Conservation (phyloP, 2,888 invertebrate species). For the Tolmerus cingulatus region DNA sequence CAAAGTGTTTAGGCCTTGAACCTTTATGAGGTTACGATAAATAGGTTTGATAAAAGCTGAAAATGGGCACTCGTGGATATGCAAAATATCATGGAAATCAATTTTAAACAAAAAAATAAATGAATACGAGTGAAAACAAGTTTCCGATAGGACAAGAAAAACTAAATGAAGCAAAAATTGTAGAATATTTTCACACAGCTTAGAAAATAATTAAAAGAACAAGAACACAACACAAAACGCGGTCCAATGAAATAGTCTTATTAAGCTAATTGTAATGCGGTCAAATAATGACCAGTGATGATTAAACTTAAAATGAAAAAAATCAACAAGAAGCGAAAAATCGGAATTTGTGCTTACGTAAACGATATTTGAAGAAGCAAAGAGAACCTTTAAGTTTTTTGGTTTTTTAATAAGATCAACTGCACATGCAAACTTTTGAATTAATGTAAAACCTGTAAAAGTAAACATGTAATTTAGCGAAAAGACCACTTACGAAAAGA, state of each 20-base stretch:
- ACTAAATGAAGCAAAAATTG: background rate
- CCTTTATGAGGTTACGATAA: background rate
- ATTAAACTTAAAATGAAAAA: background rate
- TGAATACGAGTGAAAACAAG: background rate
- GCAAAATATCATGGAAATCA: conserved; percentile 4
- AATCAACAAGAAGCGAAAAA: background rate
- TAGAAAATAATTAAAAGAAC: conserved; percentile 22
- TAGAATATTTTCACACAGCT: conserved; percentile 16
- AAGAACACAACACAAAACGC: background rate
- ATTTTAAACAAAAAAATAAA: conserved; percentile 5
- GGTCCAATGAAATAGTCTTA: background rate
- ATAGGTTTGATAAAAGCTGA: background rate
- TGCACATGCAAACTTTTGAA: background rate
- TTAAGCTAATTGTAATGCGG: background rate
- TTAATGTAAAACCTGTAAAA: conserved; percentile 5
- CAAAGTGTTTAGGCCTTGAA: background rate
- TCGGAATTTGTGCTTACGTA: background rate
- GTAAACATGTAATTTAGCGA: background rate
- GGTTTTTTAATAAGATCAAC: background rate
- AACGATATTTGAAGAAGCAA: background rate
- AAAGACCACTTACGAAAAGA: conserved; percentile 5
- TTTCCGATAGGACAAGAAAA: no score
- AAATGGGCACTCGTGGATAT: background rate
- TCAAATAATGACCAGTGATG: background rate
- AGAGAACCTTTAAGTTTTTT: background rate